A percentile compares a stretch with the other conserved stretches of the same genome.
Evolutionary conservation across 2,797 vertebrate species (phyloP).

Genomic region (Apogon hyalosoma): DNA sequence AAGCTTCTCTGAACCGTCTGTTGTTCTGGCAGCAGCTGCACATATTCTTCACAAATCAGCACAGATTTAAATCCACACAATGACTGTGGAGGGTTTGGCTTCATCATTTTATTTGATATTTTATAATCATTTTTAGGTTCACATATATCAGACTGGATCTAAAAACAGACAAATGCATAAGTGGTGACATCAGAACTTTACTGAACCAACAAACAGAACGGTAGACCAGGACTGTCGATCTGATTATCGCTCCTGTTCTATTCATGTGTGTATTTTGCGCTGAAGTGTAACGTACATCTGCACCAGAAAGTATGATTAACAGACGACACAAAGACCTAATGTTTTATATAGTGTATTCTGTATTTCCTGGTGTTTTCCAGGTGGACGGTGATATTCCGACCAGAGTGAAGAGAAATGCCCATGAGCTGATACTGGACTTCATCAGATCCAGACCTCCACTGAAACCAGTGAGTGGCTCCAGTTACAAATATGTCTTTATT

Average conservation of each 20-base stretch:
- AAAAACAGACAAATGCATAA: too few relatives aligned
- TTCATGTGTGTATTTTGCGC: neutral
- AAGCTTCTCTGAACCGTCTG: slow-evolving; percentile 36
- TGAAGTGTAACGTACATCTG: neutral
- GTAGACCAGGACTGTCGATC: too few relatives aligned
- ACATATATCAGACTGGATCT: too few relatives aligned
- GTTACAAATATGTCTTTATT: too few relatives aligned
- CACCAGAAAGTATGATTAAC: neutral
- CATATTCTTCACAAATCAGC: neutral
- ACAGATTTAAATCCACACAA: neutral
- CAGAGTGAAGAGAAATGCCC: slow-evolving; percentile 91
- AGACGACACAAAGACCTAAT: neutral
- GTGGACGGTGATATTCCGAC: slow-evolving; percentile 92
- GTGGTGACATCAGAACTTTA: too few relatives aligned
- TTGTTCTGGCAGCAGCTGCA: slow-evolving; percentile 29
- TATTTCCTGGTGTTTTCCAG: slow-evolving; percentile 70
- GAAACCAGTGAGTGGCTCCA: slow-evolving; percentile 87
- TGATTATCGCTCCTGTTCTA: too few relatives aligned
- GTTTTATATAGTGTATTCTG: neutral
- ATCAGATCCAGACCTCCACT: slow-evolving; percentile 95
- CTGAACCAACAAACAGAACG: too few relatives aligned
- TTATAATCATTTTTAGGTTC: too few relatives aligned
- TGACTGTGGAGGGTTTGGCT: neutral
- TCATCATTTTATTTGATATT: too few relatives aligned
- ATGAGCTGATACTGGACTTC: slow-evolving; percentile 95